Evolutionary conservation across 2,113 vertebrate species (phyloP), one percentile per base, ranked within the genome.

Genomic region (Melanostigma gelatinosum): DNA sequence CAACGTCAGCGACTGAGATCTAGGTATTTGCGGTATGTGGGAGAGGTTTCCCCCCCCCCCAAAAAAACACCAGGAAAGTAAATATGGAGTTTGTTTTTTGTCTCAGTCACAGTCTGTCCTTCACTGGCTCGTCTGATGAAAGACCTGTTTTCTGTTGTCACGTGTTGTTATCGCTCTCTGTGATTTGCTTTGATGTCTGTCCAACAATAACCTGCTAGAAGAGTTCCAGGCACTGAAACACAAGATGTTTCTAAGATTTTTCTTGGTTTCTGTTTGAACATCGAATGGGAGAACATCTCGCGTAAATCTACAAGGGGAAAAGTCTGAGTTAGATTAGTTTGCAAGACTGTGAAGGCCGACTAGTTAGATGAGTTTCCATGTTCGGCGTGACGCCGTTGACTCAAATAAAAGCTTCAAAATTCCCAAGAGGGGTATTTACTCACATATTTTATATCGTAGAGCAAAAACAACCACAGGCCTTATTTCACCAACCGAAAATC

Each of bases 191-290:
- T 85, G 54, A 74, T n/a, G 29, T 84, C 3, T 36, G 57, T 10
- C 57, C 75, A 58, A 80, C 73, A 82, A 64, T 52, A 85, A 84
- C 60, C 62, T 15, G 42, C 64, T 52, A 3, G 22, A 27, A 55
- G n/a, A 69, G 55, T 32, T 32, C 44, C 32, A 67, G 16, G 27
- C 36, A 29, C 8, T 4, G 13, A 67, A 29, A 67, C 18, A 44
- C 11, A 16, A 18, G 8, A 54, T 18, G 22, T 24, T 64, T 13
- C 7, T 55, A 12, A 27, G 4, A 32, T 42, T 27, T 34, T 27
- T 32, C 29, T 38, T 55, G n/a, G 34, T 54, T 54, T 1, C 15
- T 0, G 38, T 13, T 72, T 72, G 2, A 3, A 11, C 0, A 29
- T 6, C 10, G 16, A 38, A 38, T 38, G 6, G 36, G 36, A 38